These are phyloP conservation scores for Glossophaga mutica DNA, from an alignment of 2,797 vertebrate genomes.

Conservation along the genomic window DNA sequence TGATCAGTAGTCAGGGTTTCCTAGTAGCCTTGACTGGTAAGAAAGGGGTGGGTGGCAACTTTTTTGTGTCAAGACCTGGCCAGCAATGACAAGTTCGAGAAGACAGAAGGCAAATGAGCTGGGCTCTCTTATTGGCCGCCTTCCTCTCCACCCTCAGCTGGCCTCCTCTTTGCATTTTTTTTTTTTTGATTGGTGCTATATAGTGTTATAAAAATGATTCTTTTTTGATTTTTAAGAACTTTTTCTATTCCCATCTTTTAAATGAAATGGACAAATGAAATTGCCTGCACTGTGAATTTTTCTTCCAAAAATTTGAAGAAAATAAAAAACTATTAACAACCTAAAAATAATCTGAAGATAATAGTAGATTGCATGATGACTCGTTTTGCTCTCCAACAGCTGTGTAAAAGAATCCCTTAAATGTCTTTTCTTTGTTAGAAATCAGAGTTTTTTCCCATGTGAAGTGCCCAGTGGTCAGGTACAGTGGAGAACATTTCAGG, in stretches of 20 bases:
- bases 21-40: not conserved
- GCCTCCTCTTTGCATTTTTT: not conserved
- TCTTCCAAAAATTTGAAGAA: not conserved
- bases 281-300: not conserved
- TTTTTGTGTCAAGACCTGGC: not conserved
- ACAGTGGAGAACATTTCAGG: not conserved
- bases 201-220: not conserved
- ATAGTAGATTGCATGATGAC: not conserved
- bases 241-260: not conserved
- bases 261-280: not conserved
- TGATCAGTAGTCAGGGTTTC: not conserved
- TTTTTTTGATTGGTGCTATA: not conserved
- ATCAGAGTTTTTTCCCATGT: not conserved
- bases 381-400: not conserved
- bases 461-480: not conserved
- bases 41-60: not conserved
- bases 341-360: not conserved
- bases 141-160: not conserved
- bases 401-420: not conserved
- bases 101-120: not conserved
- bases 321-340: not conserved
- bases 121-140: not conserved
- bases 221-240: not conserved
- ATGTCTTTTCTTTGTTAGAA: not conserved
- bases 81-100: not conserved